Evolutionary conservation across 2,888 invertebrate genomes (phyloP), one percentile per base, ranked within the genome.

Genomic region (Choristoneura rosaceana): DNA sequence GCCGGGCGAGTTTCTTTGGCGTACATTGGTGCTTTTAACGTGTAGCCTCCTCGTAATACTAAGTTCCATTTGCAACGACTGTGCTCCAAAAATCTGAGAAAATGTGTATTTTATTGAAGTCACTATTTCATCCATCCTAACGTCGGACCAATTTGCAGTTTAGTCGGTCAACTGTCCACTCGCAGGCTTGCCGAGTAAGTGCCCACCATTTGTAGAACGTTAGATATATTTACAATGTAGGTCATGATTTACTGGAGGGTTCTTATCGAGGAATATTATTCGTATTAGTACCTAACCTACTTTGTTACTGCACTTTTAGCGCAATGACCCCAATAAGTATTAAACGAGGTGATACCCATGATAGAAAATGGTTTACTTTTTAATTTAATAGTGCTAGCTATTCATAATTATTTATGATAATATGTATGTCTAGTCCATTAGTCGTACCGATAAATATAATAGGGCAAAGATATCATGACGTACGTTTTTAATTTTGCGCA

Each of bases 161-260:
- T 83, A 81, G 75, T 85, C 81, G 83, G 84, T 87, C 83, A 85
- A 81, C 81, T 78, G 79, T 80, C 79, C 76, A 78, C 80, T 81
- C 74, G 74, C 77, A 77, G 76, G 76, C 77, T 78, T 76, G 80
- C 78, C 76, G 81, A 82, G 80, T 78, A 77, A 83, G 71, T 73
- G 47, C 60, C 63, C 73, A 74, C 71, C 70, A 74, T 74, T 75
- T 69, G 73, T 74, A 67, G 70, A 67, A 68, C 74, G 70, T 73
- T 70, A 75, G 74, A 70, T 74, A 74, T 73, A 52, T 73, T 52
- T 73, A 73, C 75, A 74, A 91, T 88, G 84, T 91, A 81, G 92
- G 91, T 88, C 91, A 87, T 84, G 84, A 85, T 87, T 90, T 87
- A 90, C 90, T 89, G 91, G 90, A 88, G 87, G 82, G 85, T 80